These are phyloP conservation scores for Setophaga coronata DNA, from an alignment of 2,113 vertebrate species.

Conservation along the genomic window DNA sequence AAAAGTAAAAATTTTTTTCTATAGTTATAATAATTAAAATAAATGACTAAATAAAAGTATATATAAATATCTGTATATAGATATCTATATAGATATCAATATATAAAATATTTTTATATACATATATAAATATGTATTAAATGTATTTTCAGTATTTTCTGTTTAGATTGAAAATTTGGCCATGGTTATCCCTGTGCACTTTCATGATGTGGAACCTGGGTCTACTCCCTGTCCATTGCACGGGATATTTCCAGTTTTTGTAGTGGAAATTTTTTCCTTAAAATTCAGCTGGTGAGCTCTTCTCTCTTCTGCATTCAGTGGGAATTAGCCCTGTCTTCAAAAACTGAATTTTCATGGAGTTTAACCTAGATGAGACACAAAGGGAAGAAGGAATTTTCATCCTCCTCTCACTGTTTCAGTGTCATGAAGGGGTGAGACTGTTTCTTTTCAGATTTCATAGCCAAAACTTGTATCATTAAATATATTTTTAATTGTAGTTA, in stretches of 20 bases:
- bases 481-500: not conserved
- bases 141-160: not conserved
- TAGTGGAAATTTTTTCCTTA: not conserved
- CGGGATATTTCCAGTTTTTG: not conserved
- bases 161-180: not conserved
- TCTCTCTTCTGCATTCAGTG: not conserved
- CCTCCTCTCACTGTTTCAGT: not conserved
- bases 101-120: not conserved
- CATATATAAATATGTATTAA: not conserved
- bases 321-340: not conserved
- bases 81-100: not conserved
- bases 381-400: not conserved
- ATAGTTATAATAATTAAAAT: not conserved
- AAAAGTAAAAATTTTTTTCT: not conserved
- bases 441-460: not conserved
- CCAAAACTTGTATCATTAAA: fast-evolving
- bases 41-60: not conserved
- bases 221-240: not conserved
- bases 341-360: not conserved
- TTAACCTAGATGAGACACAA: not conserved
- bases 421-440: too few species aligned
- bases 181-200: not conserved
- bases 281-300: not conserved
- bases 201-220: not conserved
- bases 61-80: not conserved